Conservation (phyloP, 2,888 invertebrate species). For the Leptothorax acervorum region DNA sequence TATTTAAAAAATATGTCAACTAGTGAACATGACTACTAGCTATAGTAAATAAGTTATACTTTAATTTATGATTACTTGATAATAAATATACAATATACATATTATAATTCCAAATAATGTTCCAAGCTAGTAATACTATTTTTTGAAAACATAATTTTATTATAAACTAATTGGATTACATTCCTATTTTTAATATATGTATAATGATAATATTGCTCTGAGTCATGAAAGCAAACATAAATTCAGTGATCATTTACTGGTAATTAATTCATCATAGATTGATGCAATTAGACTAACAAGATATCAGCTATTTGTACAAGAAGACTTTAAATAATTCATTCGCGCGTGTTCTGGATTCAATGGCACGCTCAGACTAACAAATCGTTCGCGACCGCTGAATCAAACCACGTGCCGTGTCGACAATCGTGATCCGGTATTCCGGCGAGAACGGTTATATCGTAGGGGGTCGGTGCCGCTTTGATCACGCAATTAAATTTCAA, state of each 20-base stretch:
- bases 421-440: conserved; percentile 65
- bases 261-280: background rate
- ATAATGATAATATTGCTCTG: background rate
- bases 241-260: background rate
- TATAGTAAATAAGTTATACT: background rate
- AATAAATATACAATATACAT: background rate
- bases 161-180: background rate
- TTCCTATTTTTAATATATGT: background rate
- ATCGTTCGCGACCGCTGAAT: conserved; percentile 51
- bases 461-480: conserved; percentile 54
- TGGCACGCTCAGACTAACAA: conserved; percentile 65
- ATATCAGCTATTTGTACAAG: background rate
- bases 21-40: background rate
- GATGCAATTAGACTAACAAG: background rate
- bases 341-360: conserved; percentile 42
- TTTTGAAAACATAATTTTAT: background rate
- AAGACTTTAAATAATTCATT: conserved; percentile 38
- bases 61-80: background rate
- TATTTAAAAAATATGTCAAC: background rate
- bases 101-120: background rate
- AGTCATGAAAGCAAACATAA: background rate
- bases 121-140: background rate
- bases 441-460: conserved; percentile 41
- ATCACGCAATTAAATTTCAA: conserved; percentile 75
- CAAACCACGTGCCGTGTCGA: conserved; percentile 50